Conservation (phyloP, 2,888 invertebrate species). For the Blera fallax region DNA sequence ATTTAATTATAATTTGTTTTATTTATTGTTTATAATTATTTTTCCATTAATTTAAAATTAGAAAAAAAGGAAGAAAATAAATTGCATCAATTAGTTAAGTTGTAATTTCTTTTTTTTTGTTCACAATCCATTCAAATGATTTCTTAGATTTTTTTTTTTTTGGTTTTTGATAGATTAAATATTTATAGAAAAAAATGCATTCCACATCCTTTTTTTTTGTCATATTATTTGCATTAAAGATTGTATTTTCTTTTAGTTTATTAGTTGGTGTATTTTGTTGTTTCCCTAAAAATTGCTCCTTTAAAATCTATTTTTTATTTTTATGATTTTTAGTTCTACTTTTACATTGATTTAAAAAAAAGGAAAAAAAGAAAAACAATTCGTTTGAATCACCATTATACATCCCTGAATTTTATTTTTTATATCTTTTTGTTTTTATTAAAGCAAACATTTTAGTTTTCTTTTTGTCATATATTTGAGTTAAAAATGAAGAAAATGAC, state of each 20-base stretch:
- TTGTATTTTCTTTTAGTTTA: background rate
- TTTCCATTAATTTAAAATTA: slow-evolving; percentile 63
- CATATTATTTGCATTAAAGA: slow-evolving; percentile 4
- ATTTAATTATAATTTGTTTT: slow-evolving; percentile 54
- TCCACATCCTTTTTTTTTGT: slow-evolving; percentile 56
- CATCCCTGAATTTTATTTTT: slow-evolving; percentile 60
- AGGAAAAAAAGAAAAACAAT: slow-evolving; percentile 41
- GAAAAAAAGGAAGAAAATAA: slow-evolving; percentile 68
- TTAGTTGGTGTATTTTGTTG: slow-evolving; percentile 62
- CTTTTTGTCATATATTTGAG: background rate
- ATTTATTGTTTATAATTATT: slow-evolving; percentile 54
- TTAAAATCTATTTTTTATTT: slow-evolving; percentile 53
- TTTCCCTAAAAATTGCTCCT: slow-evolving; percentile 71
- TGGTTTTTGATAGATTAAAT: slow-evolving; percentile 45
- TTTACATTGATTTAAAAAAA: slow-evolving; percentile 27
- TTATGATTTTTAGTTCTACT: slow-evolving; percentile 39
- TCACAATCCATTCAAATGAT: slow-evolving; percentile 29
- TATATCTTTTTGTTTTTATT: background rate
- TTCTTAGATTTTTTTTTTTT: slow-evolving; percentile 27
- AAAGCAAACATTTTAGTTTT: slow-evolving; percentile 37
- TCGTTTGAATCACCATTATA: slow-evolving; percentile 45
- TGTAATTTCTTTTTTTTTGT: slow-evolving; percentile 21
- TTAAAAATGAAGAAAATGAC: slow-evolving; percentile 45
- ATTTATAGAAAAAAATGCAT: slow-evolving; percentile 62
- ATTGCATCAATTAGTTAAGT: slow-evolving; percentile 65